Conservation (phyloP, 2,113 vertebrate species). For the Silurus asotus region DNA sequence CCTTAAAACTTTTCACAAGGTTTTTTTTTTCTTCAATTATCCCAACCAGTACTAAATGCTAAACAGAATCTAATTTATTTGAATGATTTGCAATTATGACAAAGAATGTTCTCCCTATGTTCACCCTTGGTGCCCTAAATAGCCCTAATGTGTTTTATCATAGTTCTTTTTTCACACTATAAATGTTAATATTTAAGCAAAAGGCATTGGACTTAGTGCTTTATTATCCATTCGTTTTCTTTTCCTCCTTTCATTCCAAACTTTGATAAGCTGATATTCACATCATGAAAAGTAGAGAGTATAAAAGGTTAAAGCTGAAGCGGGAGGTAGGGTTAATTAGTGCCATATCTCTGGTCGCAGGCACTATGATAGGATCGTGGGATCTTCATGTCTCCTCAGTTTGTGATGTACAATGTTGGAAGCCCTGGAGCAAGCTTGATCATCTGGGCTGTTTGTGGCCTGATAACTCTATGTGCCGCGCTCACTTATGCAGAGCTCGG, state of each 20-base stretch:
- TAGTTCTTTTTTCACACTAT: neutral
- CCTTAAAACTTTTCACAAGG: neutral
- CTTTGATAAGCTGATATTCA: neutral
- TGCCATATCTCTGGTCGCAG: conserved; percentile 72
- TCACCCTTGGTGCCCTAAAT: neutral
- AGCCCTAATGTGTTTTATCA: neutral
- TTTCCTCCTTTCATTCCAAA: neutral
- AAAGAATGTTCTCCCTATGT: neutral
- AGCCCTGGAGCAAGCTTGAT: conserved; percentile 80
- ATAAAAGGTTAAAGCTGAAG: conserved; percentile 54
- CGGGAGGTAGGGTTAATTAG: conserved; percentile 71
- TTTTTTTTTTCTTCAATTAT: neutral
- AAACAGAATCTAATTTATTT: neutral
- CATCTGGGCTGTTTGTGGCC: conserved; percentile 77
- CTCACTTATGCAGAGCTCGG: conserved; percentile 82
- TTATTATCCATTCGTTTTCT: neutral
- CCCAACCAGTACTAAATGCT: neutral
- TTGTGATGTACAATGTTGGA: conserved; percentile 72
- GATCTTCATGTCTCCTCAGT: conserved; percentile 77
- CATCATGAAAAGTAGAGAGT: conserved; percentile 51
- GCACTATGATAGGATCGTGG: conserved; percentile 83
- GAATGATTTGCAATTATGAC: neutral
- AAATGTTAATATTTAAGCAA: conserved; percentile 39
- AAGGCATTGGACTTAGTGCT: conserved; percentile 15
- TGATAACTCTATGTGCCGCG: conserved; percentile 71